These are phyloP conservation scores for Umimayanthus chanpuru DNA, from an alignment of 92 coral and sea anemone species.

Conservation along the genomic window DNA sequence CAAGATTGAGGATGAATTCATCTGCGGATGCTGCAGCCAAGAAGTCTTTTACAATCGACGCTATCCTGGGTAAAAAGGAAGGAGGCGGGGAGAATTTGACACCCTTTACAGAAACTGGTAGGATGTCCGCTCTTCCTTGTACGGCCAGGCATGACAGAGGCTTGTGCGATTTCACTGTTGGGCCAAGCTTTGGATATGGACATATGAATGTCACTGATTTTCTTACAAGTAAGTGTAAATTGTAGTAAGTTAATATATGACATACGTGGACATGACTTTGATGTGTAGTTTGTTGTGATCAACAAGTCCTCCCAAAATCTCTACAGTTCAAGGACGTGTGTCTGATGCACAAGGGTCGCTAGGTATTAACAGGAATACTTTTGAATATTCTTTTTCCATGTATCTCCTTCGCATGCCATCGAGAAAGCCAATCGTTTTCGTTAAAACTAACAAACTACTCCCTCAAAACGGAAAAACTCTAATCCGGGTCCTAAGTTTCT, in stretches of 20 bases:
- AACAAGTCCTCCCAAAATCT: too few relatives aligned
- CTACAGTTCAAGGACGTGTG: too few relatives aligned
- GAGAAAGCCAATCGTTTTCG: too few relatives aligned
- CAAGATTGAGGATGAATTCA: not conserved
- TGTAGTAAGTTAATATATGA: not conserved
- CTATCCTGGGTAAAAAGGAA: constrained; percentile 35
- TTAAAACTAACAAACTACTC: too few relatives aligned
- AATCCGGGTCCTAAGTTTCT: too few relatives aligned
- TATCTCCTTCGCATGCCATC: too few relatives aligned
- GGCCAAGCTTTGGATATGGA: constrained; percentile 22
- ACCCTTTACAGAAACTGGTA: not conserved
- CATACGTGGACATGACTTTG: not conserved
- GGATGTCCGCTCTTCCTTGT: not conserved
- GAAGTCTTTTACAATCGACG: constrained; percentile 31
- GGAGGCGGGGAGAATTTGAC: not conserved
- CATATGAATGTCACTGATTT: constrained; percentile 9
- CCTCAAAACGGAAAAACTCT: too few relatives aligned
- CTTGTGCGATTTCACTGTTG: not conserved
- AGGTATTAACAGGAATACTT: too few relatives aligned
- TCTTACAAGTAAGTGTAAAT: constrained; percentile 28
- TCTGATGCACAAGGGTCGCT: too few relatives aligned
- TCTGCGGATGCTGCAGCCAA: not conserved
- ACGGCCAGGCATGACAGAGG: not conserved
- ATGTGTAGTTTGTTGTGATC: too few relatives aligned
- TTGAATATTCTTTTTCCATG: too few relatives aligned